These are phyloP conservation scores for Hypomecis atomaria DNA, from an alignment of 2,888 invertebrate genomes.

Conservation along the genomic window DNA sequence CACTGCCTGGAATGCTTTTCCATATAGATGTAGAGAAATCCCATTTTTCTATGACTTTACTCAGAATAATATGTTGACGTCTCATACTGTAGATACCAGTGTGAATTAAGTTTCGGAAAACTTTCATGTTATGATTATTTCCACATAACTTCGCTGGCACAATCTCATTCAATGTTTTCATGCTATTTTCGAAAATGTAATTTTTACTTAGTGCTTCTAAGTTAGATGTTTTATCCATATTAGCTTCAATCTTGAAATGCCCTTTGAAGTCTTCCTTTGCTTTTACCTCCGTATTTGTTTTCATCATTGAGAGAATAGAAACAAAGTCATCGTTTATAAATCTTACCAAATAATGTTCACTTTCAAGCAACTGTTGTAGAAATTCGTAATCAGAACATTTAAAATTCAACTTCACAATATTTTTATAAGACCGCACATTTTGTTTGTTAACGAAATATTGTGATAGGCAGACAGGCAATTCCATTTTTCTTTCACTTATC, in stretches of 20 bases:
- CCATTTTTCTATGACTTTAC: slow-evolving; percentile 63
- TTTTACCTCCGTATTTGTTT: slow-evolving; percentile 55
- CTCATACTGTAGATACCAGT: slow-evolving; percentile 70
- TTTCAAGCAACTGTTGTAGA: slow-evolving; percentile 52
- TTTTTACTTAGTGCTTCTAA: slow-evolving; percentile 60
- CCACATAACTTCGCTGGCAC: slow-evolving; percentile 67
- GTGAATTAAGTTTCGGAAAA: slow-evolving; percentile 61
- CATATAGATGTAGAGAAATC: slow-evolving; percentile 58
- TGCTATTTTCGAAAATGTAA: slow-evolving; percentile 57
- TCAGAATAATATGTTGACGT: slow-evolving; percentile 63
- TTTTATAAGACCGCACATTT: slow-evolving; percentile 69
- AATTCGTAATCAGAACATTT: slow-evolving; percentile 51
- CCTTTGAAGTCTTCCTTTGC: slow-evolving; percentile 65
- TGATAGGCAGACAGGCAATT: slow-evolving; percentile 62
- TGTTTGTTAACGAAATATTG: slow-evolving; percentile 73
- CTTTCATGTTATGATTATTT: slow-evolving; percentile 62
- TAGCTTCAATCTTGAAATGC: slow-evolving; percentile 49
- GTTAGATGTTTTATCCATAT: slow-evolving; percentile 31
- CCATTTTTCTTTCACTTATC: slow-evolving; percentile 47
- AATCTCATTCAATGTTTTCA: slow-evolving; percentile 60
- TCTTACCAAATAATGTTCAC: slow-evolving; percentile 51
- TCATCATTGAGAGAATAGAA: slow-evolving; percentile 51
- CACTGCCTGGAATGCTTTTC: slow-evolving; percentile 44
- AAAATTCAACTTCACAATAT: slow-evolving; percentile 45
- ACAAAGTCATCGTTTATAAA: slow-evolving; percentile 51